A percentile compares a stretch with the other conserved stretches of the same genome.
Evolutionary conservation across 2,797 vertebrate species (phyloP).

Genomic region (Rhynchonycteris naso): DNA sequence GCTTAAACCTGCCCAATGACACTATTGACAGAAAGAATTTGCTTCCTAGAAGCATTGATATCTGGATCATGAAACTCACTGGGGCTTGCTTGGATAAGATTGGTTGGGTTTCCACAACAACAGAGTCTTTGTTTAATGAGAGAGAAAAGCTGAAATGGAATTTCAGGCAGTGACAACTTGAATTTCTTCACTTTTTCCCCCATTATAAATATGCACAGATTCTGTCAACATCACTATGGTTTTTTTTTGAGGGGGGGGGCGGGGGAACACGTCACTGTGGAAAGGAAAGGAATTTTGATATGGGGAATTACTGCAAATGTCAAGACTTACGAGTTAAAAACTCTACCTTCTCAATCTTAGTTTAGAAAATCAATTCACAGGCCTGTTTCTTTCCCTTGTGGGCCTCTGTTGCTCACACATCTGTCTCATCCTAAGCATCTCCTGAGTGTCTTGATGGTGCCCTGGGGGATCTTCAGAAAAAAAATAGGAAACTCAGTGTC

Average conservation of each 20-base stretch:
- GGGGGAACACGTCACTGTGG: constrained; percentile 36
- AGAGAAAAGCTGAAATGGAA: constrained; percentile 9
- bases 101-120: constrained; percentile 3
- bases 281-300: constrained; percentile 55
- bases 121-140: background rate
- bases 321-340: constrained; percentile 41
- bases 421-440: constrained; percentile 57
- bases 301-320: constrained; percentile 47
- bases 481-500: constrained; percentile 56
- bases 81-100: background rate
- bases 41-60: background rate
- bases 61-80: constrained; percentile 9
- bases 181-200: background rate
- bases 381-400: background rate
- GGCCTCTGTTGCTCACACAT: background rate
- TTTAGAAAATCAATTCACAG: background rate
- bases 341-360: background rate
- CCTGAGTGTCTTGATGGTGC: constrained; percentile 60
- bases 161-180: background rate
- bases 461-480: constrained; percentile 58
- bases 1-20: background rate
- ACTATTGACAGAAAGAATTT: background rate
- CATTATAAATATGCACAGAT: background rate
- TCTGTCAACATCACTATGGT: constrained; percentile 21
- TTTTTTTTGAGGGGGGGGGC: no score